phyloP scores from a whole-genome alignment of 2,797 vertebrate genomes.

The Pygocentrus nattereri region DNA sequence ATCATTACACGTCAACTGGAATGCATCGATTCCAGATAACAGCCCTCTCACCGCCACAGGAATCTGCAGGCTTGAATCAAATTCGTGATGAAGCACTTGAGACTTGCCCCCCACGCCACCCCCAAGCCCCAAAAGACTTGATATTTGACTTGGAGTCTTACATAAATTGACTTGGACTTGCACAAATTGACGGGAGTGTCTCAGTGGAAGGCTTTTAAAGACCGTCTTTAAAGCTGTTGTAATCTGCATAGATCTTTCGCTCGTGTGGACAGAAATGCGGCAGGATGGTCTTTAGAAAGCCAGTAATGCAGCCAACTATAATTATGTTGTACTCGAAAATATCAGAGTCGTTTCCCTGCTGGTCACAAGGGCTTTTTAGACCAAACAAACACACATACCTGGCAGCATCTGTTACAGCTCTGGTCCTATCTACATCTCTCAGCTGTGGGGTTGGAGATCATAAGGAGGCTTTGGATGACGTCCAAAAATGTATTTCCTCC shows the following conservation, averaged over 20 bases:
- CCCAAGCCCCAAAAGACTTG: neutral
- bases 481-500: neutral
- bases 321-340: constrained; percentile 74
- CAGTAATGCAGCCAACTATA: constrained; percentile 70
- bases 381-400: constrained; percentile 19
- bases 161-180: neutral
- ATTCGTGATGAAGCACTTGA: neutral
- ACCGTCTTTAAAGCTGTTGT: neutral
- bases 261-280: neutral
- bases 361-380: constrained; percentile 70
- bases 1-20: neutral
- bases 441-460: constrained; percentile 35
- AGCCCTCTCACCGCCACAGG: too few relatives aligned
- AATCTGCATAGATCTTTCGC: constrained; percentile 3
- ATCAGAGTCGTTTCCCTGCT: constrained; percentile 70
- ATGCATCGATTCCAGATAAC: neutral
- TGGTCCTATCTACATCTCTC: constrained; percentile 33
- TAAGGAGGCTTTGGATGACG: neutral
- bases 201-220: neutral
- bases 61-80: neutral
- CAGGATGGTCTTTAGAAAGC: constrained; percentile 25
- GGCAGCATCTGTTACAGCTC: constrained; percentile 13
- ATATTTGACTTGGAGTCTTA: neutral
- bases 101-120: neutral
- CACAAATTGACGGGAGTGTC: neutral